These are phyloP conservation scores for Leptoclinus maculatus DNA, from an alignment of 2,797 vertebrate species.

Conservation along the genomic window DNA sequence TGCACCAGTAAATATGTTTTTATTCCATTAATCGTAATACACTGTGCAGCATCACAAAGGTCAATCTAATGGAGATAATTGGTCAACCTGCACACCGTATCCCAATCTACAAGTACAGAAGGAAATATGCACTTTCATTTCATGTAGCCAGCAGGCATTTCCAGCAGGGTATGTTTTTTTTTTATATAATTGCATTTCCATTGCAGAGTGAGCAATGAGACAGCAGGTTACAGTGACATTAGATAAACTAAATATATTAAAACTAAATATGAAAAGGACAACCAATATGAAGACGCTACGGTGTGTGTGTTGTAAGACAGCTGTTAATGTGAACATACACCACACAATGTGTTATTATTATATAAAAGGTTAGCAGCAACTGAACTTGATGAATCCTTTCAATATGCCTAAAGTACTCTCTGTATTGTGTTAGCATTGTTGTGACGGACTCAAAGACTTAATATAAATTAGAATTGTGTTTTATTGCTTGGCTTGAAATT, in stretches of 20 bases:
- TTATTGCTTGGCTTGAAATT: background rate
- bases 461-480: too few relatives aligned
- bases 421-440: background rate
- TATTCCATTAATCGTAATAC: background rate
- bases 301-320: background rate
- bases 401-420: background rate
- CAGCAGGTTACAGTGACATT: background rate
- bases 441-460: background rate
- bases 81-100: background rate
- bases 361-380: background rate
- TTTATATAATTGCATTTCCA: background rate
- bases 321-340: background rate
- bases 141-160: background rate
- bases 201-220: slow-evolving; percentile 5
- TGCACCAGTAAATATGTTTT: background rate
- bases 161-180: too few relatives aligned
- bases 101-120: background rate
- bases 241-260: background rate
- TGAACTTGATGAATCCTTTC: background rate
- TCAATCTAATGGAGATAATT: background rate
- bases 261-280: background rate
- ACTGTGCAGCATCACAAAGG: background rate
- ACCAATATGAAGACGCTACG: background rate
- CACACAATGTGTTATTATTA: background rate
- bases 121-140: background rate